phyloP scores from a whole-genome alignment of 2,113 vertebrate species.

The Centropus bengalensis region DNA sequence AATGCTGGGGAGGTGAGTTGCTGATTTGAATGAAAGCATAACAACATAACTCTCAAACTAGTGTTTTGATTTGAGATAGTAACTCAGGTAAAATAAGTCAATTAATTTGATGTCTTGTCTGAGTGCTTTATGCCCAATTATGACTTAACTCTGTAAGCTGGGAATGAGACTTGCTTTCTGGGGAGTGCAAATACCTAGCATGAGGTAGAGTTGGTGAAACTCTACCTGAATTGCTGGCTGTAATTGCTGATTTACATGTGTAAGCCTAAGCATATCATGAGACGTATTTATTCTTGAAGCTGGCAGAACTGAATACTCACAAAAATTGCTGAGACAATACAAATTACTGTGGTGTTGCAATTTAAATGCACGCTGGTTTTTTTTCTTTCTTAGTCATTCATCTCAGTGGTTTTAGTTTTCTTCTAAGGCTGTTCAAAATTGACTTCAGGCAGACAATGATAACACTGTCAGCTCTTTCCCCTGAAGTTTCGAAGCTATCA shows the following conservation, averaged over 20 bases:
- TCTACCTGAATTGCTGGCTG: not conserved
- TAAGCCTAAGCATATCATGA: not conserved
- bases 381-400: not conserved
- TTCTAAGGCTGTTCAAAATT: not conserved
- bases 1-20: conserved; percentile 84
- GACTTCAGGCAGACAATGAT: not conserved
- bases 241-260: not conserved
- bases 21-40: not conserved
- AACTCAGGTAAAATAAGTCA: not conserved
- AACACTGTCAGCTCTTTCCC: not conserved
- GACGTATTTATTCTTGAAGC: not conserved
- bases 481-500: not conserved
- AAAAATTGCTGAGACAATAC: not conserved
- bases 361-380: not conserved
- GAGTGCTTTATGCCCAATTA: not conserved
- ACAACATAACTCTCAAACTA: not conserved
- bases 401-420: not conserved
- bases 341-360: not conserved
- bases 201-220: not conserved
- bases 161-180: not conserved
- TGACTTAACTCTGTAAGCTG: not conserved
- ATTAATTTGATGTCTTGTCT: not conserved
- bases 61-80: not conserved
- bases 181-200: not conserved
- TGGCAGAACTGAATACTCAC: not conserved